Evolutionary conservation across 2,797 vertebrate species (phyloP).

Genomic region (Novumbra hubbsi): DNA sequence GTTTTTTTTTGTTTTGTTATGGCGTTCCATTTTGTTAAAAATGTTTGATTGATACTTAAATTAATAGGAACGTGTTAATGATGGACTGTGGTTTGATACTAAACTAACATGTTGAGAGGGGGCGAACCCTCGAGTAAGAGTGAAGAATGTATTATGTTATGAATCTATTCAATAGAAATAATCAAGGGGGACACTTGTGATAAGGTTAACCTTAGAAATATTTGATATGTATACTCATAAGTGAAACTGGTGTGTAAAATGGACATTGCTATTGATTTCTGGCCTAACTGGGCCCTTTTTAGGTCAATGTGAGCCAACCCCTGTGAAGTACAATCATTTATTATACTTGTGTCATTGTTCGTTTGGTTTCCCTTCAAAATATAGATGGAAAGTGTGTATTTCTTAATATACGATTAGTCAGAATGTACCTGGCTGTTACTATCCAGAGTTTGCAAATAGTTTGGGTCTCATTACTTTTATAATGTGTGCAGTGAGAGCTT

Average conservation of each 20-base stretch:
- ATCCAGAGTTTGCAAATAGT: constrained; percentile 25
- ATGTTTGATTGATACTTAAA: neutral
- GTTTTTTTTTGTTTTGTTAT: constrained; percentile 23
- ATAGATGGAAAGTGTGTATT: constrained; percentile 34
- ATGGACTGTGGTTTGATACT: constrained; percentile 25
- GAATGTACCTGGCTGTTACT: constrained; percentile 46
- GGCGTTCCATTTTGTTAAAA: neutral
- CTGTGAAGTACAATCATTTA: constrained; percentile 74
- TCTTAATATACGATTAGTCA: constrained; percentile 28
- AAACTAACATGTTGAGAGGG: constrained; percentile 10
- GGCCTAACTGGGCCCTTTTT: constrained; percentile 57
- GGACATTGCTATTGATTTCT: neutral
- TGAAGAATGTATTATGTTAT: constrained; percentile 19
- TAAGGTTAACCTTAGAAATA: constrained; percentile 13
- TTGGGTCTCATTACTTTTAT: constrained; percentile 49
- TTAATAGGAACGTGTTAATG: constrained; percentile 11
- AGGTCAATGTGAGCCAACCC: constrained; percentile 36
- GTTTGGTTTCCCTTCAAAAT: constrained; percentile 46
- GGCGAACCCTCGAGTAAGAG: constrained; percentile 8
- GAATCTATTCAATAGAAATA: constrained; percentile 35
- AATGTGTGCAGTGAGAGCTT: constrained; percentile 44
- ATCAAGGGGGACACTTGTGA: constrained; percentile 20
- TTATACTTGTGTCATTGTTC: constrained; percentile 19
- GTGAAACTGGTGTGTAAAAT: neutral
- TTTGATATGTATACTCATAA: constrained; percentile 3